Evolutionary conservation across 2,888 invertebrate genomes (phyloP), one percentile per base, ranked within the genome.

Genomic region (Piscicola geometra): DNA sequence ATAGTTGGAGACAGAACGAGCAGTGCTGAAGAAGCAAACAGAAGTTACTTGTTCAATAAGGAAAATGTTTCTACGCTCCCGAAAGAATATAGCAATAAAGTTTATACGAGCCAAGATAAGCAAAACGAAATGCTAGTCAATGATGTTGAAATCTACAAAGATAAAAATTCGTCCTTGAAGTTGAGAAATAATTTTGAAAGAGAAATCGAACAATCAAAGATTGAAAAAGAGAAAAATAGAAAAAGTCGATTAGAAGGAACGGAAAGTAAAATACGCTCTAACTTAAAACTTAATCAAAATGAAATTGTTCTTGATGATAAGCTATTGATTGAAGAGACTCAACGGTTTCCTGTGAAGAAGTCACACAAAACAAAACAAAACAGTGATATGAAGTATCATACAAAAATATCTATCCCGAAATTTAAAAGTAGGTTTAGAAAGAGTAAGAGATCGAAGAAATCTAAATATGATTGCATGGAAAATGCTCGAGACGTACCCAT

Each of bases 241-340:
- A 73, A 73, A 64, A 60, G 32, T 33, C 33, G 41, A 35, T 56
- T 73, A 35, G 52, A 73, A 28, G 60, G 33, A 35, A 73, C 56
- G 18, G 73, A 73, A 33, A 64, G 28, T 9, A 73, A 73, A 73
- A 28, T 73, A 12, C 5, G 47, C n/a, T 36, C 73, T n/a, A 73
- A 73, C 28, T n/a, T n/a, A 0, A 56, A 52, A 33, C 18, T 28
- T 1, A 25, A 21, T 0, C 73, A 73, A 33, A 36, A 73, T 50
- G 73, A 73, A 60, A 73, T 73, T 1, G 73, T 73, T 32, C 25
- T 73, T 12, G 56, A 73, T 32, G 73, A 73, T 64, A 33, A 52
- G 18, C 32, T 56, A 35, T 32, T 73, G 15, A 60, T 56, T 33
- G 73, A 73, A 28, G 73, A 73, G 32, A 64, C 64, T 35, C 73